phyloP scores from a whole-genome alignment of 2,797 vertebrate species.

The Dipus sagitta region DNA sequence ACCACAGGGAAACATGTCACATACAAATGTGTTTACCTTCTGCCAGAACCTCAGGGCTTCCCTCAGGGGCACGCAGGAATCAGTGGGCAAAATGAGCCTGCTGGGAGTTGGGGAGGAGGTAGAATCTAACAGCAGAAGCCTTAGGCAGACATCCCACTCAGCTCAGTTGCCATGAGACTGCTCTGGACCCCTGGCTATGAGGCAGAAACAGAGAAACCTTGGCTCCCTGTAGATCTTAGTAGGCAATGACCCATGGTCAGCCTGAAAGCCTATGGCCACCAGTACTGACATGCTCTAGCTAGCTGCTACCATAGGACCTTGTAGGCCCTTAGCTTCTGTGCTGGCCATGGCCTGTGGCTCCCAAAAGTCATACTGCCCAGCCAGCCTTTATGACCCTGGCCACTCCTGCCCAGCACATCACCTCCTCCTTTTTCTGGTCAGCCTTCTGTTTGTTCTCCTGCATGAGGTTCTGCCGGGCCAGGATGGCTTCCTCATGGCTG shows the following conservation, averaged over 20 bases:
- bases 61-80: too few species aligned
- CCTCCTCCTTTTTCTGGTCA: constrained; percentile 92
- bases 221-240: accelerated
- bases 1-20: neutral
- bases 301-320: too few species aligned
- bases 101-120: accelerated
- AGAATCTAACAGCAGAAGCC: too few species aligned
- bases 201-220: neutral
- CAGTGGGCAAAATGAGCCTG: neutral
- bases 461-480: constrained; percentile 88
- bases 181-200: too few species aligned
- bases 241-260: neutral
- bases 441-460: constrained; percentile 92
- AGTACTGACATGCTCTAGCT: neutral
- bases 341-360: neutral
- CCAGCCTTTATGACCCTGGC: accelerated
- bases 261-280: accelerated
- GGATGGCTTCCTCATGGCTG: constrained; percentile 90
- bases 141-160: neutral
- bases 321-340: neutral
- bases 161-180: neutral
- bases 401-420: constrained; percentile 70
- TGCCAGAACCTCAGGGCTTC: neutral
- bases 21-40: neutral
- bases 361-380: neutral